These are phyloP conservation scores for Eupristina koningsbergeri DNA, from an alignment of 1,140 invertebrate genomes.

Conservation along the genomic window DNA sequence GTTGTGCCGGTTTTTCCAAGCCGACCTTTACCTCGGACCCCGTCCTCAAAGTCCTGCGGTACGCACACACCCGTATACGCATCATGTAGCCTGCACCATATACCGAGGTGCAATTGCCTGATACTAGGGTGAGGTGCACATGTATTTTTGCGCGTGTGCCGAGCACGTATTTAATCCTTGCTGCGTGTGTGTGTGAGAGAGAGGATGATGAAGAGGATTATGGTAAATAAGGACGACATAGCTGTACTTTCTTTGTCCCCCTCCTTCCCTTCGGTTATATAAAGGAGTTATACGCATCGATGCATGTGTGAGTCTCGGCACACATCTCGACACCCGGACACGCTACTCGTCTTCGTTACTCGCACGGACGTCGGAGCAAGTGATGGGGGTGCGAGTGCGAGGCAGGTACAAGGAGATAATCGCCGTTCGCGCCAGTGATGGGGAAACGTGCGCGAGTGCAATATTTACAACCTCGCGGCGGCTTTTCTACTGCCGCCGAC, in stretches of 20 bases:
- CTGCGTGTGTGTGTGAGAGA: not conserved
- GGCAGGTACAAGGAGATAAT: not conserved
- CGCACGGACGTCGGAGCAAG: conserved; percentile 21
- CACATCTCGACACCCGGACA: too few species aligned
- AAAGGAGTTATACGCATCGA: conserved; percentile 32
- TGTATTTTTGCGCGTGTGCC: not conserved
- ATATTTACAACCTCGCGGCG: conserved; percentile 34
- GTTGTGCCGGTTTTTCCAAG: conserved; percentile 24
- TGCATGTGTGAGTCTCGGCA: too few species aligned
- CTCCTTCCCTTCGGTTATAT: too few species aligned
- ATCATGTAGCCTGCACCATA: too few species aligned
- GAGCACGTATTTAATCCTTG: not conserved
- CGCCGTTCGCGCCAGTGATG: conserved; percentile 14
- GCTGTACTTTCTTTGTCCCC: conserved; percentile 11
- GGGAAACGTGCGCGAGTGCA: conserved; percentile 33
- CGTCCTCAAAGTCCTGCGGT: conserved; percentile 53
- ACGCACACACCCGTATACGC: not conserved
- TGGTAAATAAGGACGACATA: conserved; percentile 57
- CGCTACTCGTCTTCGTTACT: conserved; percentile 59
- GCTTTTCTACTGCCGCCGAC: conserved; percentile 16
- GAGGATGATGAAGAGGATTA: conserved; percentile 35
- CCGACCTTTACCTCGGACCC: conserved; percentile 47
- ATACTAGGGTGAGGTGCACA: not conserved
- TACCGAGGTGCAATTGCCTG: conserved; percentile 48
- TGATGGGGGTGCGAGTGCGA: too few species aligned